A percentile compares a stretch with the other conserved stretches of the same genome.
These are phyloP conservation scores for Penaeus japonicus DNA, from an alignment of 1,140 invertebrate species.

Conservation along the genomic window DNA sequence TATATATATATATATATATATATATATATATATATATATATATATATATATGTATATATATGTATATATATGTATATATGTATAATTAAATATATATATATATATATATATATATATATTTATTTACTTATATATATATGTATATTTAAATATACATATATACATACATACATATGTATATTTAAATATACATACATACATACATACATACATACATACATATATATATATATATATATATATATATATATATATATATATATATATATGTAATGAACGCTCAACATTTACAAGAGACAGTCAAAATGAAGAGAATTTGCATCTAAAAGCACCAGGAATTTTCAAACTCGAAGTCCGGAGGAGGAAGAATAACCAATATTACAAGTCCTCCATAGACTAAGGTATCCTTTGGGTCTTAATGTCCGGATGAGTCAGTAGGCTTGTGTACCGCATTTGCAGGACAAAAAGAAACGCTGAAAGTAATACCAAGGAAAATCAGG, in stretches of 20 bases:
- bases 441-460: too few species aligned
- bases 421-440: too few species aligned
- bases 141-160: not conserved
- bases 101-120: not conserved
- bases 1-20: too few species aligned
- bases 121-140: not conserved
- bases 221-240: conserved; percentile 6
- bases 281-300: not conserved
- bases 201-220: not conserved
- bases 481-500: not conserved
- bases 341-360: too few species aligned
- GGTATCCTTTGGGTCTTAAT: too few species aligned
- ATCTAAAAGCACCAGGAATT: too few species aligned
- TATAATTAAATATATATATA: not conserved
- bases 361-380: too few species aligned
- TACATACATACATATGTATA: not conserved
- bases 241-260: not conserved
- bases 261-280: not conserved
- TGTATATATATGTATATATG: not conserved
- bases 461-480: too few species aligned
- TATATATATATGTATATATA: conserved; percentile 1
- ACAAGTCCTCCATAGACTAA: too few species aligned
- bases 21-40: not conserved
- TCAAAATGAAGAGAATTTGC: too few species aligned
- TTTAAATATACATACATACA: conserved; percentile 10